Percentiles rank a stretch among this genome's conserved stretches.
phyloP scores from a whole-genome alignment of 1,140 invertebrate species.

The Aphis craccivora region DNA sequence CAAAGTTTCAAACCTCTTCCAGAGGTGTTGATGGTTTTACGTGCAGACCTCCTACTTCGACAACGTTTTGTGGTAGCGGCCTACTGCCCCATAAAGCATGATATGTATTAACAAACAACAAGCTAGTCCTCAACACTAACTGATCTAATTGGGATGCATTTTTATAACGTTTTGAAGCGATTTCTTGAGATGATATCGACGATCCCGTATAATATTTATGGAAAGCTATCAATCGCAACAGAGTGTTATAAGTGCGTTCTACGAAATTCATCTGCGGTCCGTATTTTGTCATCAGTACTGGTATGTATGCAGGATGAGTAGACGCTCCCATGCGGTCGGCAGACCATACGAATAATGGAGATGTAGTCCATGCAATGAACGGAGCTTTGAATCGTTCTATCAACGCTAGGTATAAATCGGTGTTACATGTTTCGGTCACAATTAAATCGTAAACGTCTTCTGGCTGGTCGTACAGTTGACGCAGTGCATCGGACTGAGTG shows the following conservation, averaged over 20 bases:
- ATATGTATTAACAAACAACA: constrained; percentile 63
- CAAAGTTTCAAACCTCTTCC: constrained; percentile 62
- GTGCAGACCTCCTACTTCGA: constrained; percentile 64
- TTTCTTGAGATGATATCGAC: neutral
- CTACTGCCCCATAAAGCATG: constrained; percentile 45
- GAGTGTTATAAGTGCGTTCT: constrained; percentile 43
- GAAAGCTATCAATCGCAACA: constrained; percentile 3
- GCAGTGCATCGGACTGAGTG: neutral
- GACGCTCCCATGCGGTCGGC: constrained; percentile 63
- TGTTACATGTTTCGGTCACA: constrained; percentile 62
- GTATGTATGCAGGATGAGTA: constrained; percentile 60
- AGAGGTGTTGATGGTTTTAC: constrained; percentile 61
- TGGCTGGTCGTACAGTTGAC: constrained; percentile 50
- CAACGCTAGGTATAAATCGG: constrained; percentile 61
- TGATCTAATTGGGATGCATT: constrained; percentile 68
- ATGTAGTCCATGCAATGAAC: constrained; percentile 69
- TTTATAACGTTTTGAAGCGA: constrained; percentile 28
- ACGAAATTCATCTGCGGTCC: constrained; percentile 4
- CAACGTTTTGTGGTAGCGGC: constrained; percentile 62
- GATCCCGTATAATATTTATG: neutral
- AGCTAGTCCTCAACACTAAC: constrained; percentile 59
- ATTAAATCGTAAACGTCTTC: constrained; percentile 63
- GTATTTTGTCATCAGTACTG: constrained; percentile 51
- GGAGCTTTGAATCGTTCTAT: constrained; percentile 65
- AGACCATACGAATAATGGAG: constrained; percentile 70